These are phyloP conservation scores for Heteractis magnifica DNA, from an alignment of 92 coral and sea anemone genomes.

Conservation along the genomic window DNA sequence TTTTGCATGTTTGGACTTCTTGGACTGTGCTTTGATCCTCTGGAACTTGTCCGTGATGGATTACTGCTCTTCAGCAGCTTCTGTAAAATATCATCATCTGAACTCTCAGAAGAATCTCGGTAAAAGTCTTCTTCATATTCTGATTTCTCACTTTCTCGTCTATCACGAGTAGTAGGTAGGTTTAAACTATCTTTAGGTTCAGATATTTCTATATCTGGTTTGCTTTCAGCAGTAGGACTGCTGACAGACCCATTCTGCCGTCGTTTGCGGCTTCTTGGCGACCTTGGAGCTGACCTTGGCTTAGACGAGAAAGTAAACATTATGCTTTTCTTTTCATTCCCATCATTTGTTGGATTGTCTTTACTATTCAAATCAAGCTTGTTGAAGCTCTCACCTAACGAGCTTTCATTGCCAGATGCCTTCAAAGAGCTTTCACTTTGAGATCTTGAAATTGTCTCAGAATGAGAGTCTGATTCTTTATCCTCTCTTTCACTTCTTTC, in stretches of 20 bases:
- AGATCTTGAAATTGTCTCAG: conserved; percentile 72
- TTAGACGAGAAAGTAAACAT: conserved; percentile 92
- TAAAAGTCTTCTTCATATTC: conserved; percentile 86
- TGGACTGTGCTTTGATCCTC: conserved; percentile 66
- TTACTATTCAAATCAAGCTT: conserved; percentile 35
- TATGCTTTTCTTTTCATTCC: conserved; percentile 35
- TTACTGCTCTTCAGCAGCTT: conserved; percentile 77
- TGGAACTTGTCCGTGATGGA: conserved; percentile 78
- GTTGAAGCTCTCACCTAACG: conserved; percentile 63
- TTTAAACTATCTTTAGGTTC: conserved; percentile 35
- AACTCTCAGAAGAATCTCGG: conserved; percentile 76
- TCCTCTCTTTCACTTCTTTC: conserved; percentile 47
- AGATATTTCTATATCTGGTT: conserved; percentile 66
- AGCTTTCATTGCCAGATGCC: conserved; percentile 79
- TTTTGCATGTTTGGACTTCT: conserved; percentile 39
- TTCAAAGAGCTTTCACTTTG: conserved; percentile 82
- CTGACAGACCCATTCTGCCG: conserved; percentile 39
- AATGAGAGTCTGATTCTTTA: conserved; percentile 58
- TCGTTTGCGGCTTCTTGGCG: conserved; percentile 73
- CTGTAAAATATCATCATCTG: conserved; percentile 77
- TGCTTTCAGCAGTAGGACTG: conserved; percentile 40
- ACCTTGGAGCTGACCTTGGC: conserved; percentile 95
- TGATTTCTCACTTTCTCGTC: conserved; percentile 69
- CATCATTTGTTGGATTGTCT: conserved; percentile 30
- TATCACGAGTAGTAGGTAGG: conserved; percentile 15